A percentile compares a stretch with the other conserved stretches of the same genome.
These are phyloP conservation scores for Melanotaenia duboulayi DNA, from an alignment of 2,113 vertebrate genomes.

Conservation along the genomic window DNA sequence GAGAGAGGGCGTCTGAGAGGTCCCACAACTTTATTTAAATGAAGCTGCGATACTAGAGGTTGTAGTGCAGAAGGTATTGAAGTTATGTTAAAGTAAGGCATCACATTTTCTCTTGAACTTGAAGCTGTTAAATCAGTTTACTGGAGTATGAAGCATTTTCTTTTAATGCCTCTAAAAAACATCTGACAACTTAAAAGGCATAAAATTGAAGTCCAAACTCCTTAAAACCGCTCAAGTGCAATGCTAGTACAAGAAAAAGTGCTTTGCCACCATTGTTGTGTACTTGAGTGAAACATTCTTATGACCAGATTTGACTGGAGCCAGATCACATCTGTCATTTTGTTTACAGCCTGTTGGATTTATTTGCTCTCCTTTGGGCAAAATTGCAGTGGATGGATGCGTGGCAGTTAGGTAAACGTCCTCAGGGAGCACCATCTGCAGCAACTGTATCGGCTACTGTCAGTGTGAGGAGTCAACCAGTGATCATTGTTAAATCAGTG, in stretches of 20 bases:
- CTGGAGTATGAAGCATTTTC: neutral
- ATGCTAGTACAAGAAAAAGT: neutral
- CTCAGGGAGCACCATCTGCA: slow-evolving; percentile 38
- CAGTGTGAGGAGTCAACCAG: slow-evolving; percentile 16
- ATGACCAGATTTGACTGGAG: neutral
- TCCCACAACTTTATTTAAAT: slow-evolving; percentile 5
- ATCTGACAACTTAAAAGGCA: neutral
- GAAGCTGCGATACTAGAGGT: neutral
- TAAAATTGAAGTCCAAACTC: neutral
- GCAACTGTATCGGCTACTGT: slow-evolving; percentile 25
- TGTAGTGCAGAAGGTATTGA: neutral
- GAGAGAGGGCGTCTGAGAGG: neutral
- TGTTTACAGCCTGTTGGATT: neutral
- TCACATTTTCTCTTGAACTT: neutral
- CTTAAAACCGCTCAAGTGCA: neutral
- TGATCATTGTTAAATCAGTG: slow-evolving; percentile 55
- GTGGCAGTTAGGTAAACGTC: slow-evolving; percentile 31
- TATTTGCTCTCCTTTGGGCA: neutral
- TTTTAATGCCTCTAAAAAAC: neutral
- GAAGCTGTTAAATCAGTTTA: neutral
- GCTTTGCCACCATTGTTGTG: neutral
- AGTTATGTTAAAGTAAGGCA: neutral
- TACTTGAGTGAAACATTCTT: neutral
- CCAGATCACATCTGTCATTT: slow-evolving; percentile 19
- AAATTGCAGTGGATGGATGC: slow-evolving; percentile 30